Evolutionary conservation across 2,888 invertebrate genomes (phyloP), one percentile per base, ranked within the genome.

Genomic region (Boloria euphrosyne): DNA sequence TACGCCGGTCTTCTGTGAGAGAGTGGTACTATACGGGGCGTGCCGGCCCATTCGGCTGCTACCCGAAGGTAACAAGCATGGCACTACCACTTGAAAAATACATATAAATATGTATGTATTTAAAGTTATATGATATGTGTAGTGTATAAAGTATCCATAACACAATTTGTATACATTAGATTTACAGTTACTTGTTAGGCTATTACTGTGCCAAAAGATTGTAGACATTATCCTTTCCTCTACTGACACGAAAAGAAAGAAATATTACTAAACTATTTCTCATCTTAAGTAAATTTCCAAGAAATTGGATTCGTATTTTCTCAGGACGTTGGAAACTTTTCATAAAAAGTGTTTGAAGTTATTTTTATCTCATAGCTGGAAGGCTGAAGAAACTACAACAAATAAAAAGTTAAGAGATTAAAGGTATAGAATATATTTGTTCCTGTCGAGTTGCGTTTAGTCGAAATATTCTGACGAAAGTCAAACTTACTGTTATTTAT

Each of bases 271-370:
- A 59, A 59, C 31, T 59, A 18, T 50, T 59, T 59, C 49, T 59
- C 31, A 38, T 59, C 49, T 38, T 59, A 18, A 59, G 14, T 59
- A 59, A 49, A 59, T 59, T 59, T 59, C 31, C 59, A 17, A 59
- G 59, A 59, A 59, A 59, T 50, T 59, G 49, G 31, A 59, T 59
- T 59, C 59, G 59, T 50, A 49, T 59, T 59, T 59, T 59, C 49
- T 59, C 59, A 38, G 27, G 49, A 50, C 49, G 49, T 59, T 59
- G 59, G 47, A 59, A 59, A 59, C 49, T 59, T 59, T 50, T 59
- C 31, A 59, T 59, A 47, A 59, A 59, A 13, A 49, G 47, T 31
- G 18, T 59, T n/a, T 3, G 16, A 57, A 49, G 59, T 50, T 59
- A 59, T 59, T 50, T 59, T 38, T 59, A 59, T 59, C 49, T 50